Conservation (phyloP, 2,113 vertebrate species). For the Bubo bubo region DNA sequence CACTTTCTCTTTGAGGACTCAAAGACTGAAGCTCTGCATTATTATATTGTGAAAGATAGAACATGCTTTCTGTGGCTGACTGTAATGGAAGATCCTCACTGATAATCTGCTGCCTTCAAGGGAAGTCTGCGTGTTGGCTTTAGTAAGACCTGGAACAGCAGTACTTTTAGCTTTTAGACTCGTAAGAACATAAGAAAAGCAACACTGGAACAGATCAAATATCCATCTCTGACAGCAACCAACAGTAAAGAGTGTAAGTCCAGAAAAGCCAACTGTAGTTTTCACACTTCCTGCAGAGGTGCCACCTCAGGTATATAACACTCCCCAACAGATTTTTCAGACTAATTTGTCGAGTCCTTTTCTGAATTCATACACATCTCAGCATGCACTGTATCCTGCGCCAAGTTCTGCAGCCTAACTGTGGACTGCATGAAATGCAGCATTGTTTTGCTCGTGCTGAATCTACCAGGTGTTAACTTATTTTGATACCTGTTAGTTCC, state of each 20-base stretch:
- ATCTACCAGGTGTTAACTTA: background rate
- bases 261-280: background rate
- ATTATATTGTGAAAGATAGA: background rate
- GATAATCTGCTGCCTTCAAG: background rate
- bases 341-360: background rate
- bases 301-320: background rate
- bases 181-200: background rate
- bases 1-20: background rate
- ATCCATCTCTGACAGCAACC: background rate
- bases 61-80: background rate
- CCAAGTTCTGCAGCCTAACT: background rate
- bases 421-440: background rate
- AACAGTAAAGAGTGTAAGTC: background rate
- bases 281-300: background rate
- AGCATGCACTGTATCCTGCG: background rate
- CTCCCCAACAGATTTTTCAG: background rate
- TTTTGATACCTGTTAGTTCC: background rate
- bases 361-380: background rate
- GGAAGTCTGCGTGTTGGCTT: background rate
- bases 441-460: background rate
- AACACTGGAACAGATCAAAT: background rate
- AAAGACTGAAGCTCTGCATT: background rate
- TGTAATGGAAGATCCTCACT: background rate
- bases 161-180: background rate
- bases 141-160: background rate